phyloP scores from a whole-genome alignment of 2,797 vertebrate species.

The Acridotheres tristis region DNA sequence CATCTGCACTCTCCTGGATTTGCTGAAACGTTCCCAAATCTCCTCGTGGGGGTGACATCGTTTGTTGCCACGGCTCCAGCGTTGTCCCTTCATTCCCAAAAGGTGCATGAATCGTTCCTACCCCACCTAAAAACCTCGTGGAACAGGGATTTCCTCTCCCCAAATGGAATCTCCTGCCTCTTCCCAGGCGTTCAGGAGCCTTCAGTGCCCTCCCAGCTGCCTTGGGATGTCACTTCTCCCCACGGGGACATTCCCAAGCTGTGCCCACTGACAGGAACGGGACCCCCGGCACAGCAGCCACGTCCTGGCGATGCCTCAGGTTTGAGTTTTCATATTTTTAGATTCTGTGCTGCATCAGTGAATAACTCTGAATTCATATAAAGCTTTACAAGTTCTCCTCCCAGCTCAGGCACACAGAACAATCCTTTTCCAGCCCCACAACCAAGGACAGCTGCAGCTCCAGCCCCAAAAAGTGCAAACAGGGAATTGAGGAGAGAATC shows the following conservation, averaged over 20 bases:
- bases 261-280: neutral
- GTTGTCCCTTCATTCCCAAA: neutral
- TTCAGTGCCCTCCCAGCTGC: neutral
- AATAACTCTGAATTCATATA: too few species aligned
- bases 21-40: neutral
- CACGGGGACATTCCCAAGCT: neutral
- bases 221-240: neutral
- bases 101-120: accelerated
- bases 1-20: neutral
- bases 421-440: neutral
- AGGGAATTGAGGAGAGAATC: too few species aligned
- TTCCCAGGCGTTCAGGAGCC: neutral
- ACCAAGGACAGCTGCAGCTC: neutral
- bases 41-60: neutral
- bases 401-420: too few species aligned
- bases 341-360: too few species aligned
- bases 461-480: neutral
- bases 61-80: neutral
- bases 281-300: too few species aligned
- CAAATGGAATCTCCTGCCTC: neutral
- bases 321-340: too few species aligned
- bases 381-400: too few species aligned
- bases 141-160: neutral
- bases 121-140: neutral
- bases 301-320: too few species aligned